Percentiles rank a stretch among this genome's conserved stretches.
Evolutionary conservation across 2,113 vertebrate genomes (phyloP).

Genomic region (Centropus bengalensis): DNA sequence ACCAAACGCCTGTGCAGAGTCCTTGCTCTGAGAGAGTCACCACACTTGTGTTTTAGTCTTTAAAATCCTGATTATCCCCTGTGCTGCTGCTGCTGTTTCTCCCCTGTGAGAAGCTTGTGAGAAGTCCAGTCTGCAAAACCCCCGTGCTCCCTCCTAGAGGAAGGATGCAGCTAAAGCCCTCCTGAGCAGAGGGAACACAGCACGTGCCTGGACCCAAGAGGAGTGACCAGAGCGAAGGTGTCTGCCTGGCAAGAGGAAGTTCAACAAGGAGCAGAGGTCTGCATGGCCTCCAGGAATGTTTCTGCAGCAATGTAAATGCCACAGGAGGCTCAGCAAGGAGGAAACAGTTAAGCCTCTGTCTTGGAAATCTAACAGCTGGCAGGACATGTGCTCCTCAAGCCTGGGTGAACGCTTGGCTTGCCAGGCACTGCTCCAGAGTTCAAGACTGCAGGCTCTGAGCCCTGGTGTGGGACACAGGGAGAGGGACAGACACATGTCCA

Average conservation of each 20-base stretch:
- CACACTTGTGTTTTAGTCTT: neutral
- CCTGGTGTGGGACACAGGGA: neutral
- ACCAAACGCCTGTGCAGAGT: neutral
- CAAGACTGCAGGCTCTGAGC: neutral
- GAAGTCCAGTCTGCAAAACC: neutral
- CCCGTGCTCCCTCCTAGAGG: neutral
- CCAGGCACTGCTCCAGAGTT: neutral
- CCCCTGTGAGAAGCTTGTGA: neutral
- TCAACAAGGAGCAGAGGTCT: neutral
- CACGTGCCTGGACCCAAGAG: neutral
- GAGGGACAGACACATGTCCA: neutral
- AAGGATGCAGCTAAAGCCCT: neutral
- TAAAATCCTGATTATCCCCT: neutral
- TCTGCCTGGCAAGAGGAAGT: neutral
- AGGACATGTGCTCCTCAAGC: neutral
- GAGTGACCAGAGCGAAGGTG: neutral
- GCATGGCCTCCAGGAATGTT: neutral
- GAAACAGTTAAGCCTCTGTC: neutral
- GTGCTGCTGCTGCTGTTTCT: neutral
- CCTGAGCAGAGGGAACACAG: rapidly evolving
- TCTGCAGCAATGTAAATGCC: neutral
- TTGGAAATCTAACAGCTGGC: neutral
- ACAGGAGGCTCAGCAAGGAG: rapidly evolving
- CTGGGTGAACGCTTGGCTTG: neutral
- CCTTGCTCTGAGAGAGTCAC: constrained; percentile 4